Evolutionary conservation across 2,113 vertebrate species (phyloP), one percentile per base, ranked within the genome.

Genomic region (Okapia johnstoni): DNA sequence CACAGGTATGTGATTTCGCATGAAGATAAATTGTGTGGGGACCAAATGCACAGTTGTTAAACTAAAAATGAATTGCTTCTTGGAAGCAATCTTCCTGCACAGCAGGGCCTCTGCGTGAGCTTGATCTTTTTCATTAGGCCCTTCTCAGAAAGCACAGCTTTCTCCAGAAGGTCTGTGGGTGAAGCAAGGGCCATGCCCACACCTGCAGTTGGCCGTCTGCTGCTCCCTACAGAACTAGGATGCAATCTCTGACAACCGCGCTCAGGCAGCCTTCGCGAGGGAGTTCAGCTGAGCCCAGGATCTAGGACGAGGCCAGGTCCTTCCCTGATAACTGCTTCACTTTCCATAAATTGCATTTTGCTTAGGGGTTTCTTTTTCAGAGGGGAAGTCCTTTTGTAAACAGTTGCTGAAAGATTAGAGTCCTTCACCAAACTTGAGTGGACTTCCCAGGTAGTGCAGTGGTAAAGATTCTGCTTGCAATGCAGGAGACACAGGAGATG

Each of bases 1-100:
- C 96, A 90, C 97, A 98, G 98, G 98, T 98, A 98, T 97, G 96
- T 61, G 97, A 97, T 97, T 97, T 30, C 57, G 95, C 96, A 93
- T 87, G 97, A 97, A 98, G 98, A 98, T 97, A 98, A 96, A 98
- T 97, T 97, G 97, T 97, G 96, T 96, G 93, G 98, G 96, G 98
- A 98, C 97, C 97, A 92, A 98, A 96, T 19, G 89, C 96, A 88
- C 96, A 96, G 97, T 97, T 97, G 97, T 97, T 97, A 97, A 98
- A 97, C 96, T 97, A 97, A 96, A 97, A 98, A 97, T 96, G 97
- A 97, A 98, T 97, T 58, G 96, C 96, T 97, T 97, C 96, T 98
- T 98, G 98, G 98, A 98, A 95, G 97, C 97, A 97, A 96, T 97
- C 96, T 93, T 96, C 89, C 94, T 85, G 91, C 97, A 97, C 98